Evolutionary conservation across 2,888 invertebrate genomes (phyloP), one percentile per base, ranked within the genome.

Genomic region (Xylophagus ater): DNA sequence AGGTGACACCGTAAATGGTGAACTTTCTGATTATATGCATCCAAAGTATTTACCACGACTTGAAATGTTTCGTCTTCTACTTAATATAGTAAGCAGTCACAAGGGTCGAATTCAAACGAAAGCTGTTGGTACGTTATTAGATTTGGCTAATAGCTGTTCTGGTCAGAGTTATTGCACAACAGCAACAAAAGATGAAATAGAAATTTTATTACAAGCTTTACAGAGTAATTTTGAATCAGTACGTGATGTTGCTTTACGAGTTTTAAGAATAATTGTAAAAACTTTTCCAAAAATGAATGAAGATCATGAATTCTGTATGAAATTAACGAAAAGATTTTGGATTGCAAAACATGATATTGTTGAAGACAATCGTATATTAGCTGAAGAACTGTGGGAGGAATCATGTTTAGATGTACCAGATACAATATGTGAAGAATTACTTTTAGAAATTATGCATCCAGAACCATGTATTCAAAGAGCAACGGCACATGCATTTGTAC

Each of bases 381-480:
- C 80, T 0, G 65, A 68, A 14, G 65, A 72, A 30, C 56, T 82
- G n/a, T 82, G 81, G 81, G 61, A 68, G 17, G 57, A 60, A 8
- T 66, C 72, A 2, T 56, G 67, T n/a, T 61, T 80, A 42, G 55
- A 63, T 9, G 65, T 70, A 24, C 69, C 74, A 3, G 57, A 59
- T 6, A 47, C 52, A 13, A 52, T 71, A 35, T 66, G 68, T 59
- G 54, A 59, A 6, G 55, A 59, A 37, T 53, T 73, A 42, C 70
- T 86, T 50, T 59, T 60, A 14, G 84, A 89, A 59, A 70, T 86
- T 25, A 79, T 81, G 49, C 87, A 90, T 65, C 77, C 83, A 0
- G 81, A 86, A 33, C 78, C 82, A 52, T 78, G 81, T 37, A 74
- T 94, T 35, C 85, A 94, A 58, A 75, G 78, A 47, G 81, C 93